Evolutionary conservation across 2,888 invertebrate species (phyloP).

Genomic region (Piscicola geometra): DNA sequence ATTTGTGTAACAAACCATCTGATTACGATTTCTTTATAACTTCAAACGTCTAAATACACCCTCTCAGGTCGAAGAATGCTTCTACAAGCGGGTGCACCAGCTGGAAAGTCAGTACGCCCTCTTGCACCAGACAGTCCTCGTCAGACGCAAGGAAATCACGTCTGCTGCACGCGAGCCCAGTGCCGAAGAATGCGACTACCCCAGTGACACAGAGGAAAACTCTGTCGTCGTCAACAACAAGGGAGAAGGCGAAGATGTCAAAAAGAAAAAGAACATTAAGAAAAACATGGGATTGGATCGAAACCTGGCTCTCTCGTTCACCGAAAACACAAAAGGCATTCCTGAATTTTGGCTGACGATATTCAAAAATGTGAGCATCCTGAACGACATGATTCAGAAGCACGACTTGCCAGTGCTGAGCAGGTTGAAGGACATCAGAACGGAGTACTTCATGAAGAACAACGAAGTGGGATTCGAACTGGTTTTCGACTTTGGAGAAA

Average conservation of each 20-base stretch:
- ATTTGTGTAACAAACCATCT: too few relatives aligned
- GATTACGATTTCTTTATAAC: too few relatives aligned
- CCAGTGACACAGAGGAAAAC: neutral
- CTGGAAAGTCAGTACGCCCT: neutral
- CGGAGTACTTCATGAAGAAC: neutral
- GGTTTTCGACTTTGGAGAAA: neutral
- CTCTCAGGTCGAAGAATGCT: neutral
- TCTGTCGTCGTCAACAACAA: neutral
- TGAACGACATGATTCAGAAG: conserved; percentile 23
- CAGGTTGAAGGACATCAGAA: neutral
- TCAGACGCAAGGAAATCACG: neutral
- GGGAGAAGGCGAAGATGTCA: too few relatives aligned
- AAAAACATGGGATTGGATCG: neutral
- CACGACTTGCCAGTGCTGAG: neutral
- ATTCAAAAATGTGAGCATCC: conserved; percentile 29
- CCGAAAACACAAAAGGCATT: conserved; percentile 28
- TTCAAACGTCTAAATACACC: too few relatives aligned
- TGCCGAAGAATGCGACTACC: neutral
- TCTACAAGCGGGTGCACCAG: neutral
- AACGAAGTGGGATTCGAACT: neutral
- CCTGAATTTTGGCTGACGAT: conserved; percentile 36
- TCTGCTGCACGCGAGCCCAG: neutral
- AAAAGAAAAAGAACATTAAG: neutral
- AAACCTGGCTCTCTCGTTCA: neutral
- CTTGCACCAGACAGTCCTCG: neutral